Evolutionary conservation across 2,113 vertebrate species (phyloP).

Genomic region (Geothlypis trichas): DNA sequence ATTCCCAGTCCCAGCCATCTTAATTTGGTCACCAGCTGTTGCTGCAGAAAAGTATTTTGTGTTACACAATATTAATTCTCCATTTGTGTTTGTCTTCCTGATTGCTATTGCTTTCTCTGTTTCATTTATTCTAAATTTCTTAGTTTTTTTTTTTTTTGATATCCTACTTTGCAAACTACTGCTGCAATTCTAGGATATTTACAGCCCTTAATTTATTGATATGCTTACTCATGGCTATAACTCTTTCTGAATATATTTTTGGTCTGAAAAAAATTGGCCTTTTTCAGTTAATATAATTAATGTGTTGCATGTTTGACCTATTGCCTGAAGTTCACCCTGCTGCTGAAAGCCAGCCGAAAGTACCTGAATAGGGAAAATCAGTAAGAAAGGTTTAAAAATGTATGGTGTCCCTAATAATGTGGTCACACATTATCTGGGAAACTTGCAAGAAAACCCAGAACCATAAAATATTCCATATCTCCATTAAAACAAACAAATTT

Average conservation of each 20-base stretch:
- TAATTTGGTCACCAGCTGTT: slow-evolving; percentile 60
- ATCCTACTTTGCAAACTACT: background rate
- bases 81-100: background rate
- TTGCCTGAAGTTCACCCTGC: background rate
- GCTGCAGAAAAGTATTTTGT: slow-evolving; percentile 29
- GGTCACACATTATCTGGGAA: background rate
- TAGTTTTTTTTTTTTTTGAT: background rate
- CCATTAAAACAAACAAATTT: background rate
- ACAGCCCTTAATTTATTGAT: background rate
- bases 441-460: background rate
- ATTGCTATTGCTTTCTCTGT: background rate
- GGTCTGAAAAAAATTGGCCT: background rate
- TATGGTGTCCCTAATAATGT: background rate
- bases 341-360: background rate
- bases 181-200: background rate
- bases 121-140: background rate
- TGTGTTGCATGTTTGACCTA: background rate
- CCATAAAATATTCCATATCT: background rate
- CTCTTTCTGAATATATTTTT: background rate
- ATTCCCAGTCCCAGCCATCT: slow-evolving; percentile 52
- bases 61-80: slow-evolving; percentile 38
- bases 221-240: background rate
- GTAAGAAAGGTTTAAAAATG: background rate
- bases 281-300: background rate
- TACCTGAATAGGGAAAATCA: background rate